Evolutionary conservation across 2,888 invertebrate genomes (phyloP), one percentile per base, ranked within the genome.

Genomic region (Cosmia pyralina): DNA sequence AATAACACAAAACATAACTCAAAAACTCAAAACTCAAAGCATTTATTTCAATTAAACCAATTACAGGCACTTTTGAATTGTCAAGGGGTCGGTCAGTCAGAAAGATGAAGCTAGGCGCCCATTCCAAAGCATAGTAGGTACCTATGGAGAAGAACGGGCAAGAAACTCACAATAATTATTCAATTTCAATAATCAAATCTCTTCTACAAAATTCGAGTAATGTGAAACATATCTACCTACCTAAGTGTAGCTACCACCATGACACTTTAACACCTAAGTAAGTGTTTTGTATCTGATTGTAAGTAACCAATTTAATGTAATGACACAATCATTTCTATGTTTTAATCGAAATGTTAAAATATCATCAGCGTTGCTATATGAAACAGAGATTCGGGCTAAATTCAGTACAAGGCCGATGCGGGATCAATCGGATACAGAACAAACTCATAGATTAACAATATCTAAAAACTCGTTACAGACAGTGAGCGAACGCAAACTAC

Each of bases 361-460:
- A 63, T 55, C 58, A 70, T 75, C 63, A 59, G 46, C 17, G 52
- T 59, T 55, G 11, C 48, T 66, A 63, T 69, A 52, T 41, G 53
- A 52, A 65, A 66, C 64, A 66, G 71, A 64, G 59, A 74, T 50
- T 65, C 5, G 28, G 50, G 41, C 75, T 77, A 73, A 84, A 77
- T 77, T 62, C 59, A 82, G 73, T 63, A 68, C 75, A 84, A 79
- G 77, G 79, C 22, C 72, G 69, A 41, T 38, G 50, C 70, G 59
- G 53, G 70, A 69, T 74, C 46, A 68, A 64, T 77, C 65, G 60
- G 15, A 58, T 74, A 53, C 22, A 17, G 44, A 13, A 69, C 64
- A 64, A 67, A 59, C 66, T 73, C 60, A 57, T 50, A 63, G 28
- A 66, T 79, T 69, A 65, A 59, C 13, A 66, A 13, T 19, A 13